Evolutionary conservation across 1,140 invertebrate genomes (phyloP), one percentile per base, ranked within the genome.

Genomic region (Drosophila paulistorum): DNA sequence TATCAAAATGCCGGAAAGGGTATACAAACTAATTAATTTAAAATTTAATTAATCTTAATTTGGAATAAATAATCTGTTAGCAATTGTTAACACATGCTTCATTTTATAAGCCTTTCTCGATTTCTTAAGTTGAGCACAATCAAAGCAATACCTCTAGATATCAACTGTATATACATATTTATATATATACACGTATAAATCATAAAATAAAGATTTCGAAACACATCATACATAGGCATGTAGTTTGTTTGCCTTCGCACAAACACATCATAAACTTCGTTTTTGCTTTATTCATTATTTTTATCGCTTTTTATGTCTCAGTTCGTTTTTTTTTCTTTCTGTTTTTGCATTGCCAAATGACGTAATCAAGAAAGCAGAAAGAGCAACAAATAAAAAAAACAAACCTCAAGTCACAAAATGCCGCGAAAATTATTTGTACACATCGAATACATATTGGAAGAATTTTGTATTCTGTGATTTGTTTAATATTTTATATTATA

Each of bases 331-430:
- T 48, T 30, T 30, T 48, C 20, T 17, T 48, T 45, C 6, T 45
- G 7, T 48, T 48, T 48, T 48, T 51, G 45, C 45, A 51, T 51
- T 51, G 23, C 37, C 64, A 13, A 66, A 77, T 87, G 83, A 65
- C 83, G 83, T 74, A 82, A 87, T 68, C 73, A 55, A 87, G 35
- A 69, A 65, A 79, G 45, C 45, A 51, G 45, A 55, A 71, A 57
- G 48, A 66, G 48, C 41, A 55, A 37, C 2, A 20, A 45, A 26
- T 11, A 26, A n/a, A 2, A 2, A 75, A 71, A 61, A 41, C 42
- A 41, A 61, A 70, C 57, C 23, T 62, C 17, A 58, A 66, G 57
- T 55, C 39, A 58, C 14, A 14, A 58, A 58, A 66, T 57, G 45
- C 45, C 54, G 54, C 26, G 23, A 66, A 55, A 45, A 30, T 51